These are phyloP conservation scores for Trachelipus rathkii DNA, from an alignment of 1,140 invertebrate species.

Conservation along the genomic window DNA sequence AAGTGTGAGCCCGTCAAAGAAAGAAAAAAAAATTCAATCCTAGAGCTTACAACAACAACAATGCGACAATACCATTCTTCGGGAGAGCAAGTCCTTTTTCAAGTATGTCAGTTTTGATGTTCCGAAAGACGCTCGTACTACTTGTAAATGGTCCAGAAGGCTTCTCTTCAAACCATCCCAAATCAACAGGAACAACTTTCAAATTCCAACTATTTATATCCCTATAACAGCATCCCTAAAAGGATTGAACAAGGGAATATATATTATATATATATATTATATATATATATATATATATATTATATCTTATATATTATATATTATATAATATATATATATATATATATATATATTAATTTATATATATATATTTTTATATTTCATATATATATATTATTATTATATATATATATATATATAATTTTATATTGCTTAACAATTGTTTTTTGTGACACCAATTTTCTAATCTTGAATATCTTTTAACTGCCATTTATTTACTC, in stretches of 20 bases:
- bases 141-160: not conserved
- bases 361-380: not conserved
- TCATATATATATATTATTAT: conserved; percentile 15
- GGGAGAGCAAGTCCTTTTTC: not conserved
- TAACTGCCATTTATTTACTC: too few relatives aligned
- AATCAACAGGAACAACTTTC: conserved; percentile 1
- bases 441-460: too few relatives aligned
- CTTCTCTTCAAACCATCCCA: not conserved
- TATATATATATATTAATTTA: not conserved
- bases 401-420: too few relatives aligned
- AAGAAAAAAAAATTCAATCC: too few relatives aligned
- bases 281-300: conserved; percentile 5
- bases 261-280: not conserved
- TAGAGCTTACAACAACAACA: not conserved
- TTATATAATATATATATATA: conserved; percentile 11
- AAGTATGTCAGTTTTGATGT: not conserved
- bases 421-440: too few relatives aligned
- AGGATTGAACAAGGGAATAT: not conserved
- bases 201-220: not conserved
- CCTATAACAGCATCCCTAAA: not conserved
- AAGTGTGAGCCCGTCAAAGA: too few relatives aligned
- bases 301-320: too few relatives aligned
- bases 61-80: not conserved
- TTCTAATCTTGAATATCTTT: too few relatives aligned
- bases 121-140: not conserved